These are phyloP conservation scores for Exaiptasia diaphana DNA, from an alignment of 64 coral and sea anemone genomes.

Conservation along the genomic window DNA sequence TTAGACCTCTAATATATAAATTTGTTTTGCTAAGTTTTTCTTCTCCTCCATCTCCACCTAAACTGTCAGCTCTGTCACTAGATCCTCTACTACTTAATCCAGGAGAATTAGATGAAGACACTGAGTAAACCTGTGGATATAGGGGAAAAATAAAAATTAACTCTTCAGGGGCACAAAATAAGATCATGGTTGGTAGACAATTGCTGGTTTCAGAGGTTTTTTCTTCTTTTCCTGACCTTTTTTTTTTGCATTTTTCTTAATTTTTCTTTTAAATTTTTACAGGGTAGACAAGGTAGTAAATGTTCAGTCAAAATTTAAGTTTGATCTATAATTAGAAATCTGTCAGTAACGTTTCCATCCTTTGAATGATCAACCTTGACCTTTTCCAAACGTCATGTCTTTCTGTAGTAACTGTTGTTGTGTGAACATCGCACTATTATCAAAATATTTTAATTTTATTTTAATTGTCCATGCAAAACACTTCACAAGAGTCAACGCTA, in stretches of 20 bases:
- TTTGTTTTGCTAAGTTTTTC: constrained; percentile 99
- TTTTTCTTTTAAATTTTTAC: not conserved
- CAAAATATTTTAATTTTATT: too few species aligned
- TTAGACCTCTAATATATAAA: constrained; percentile 94
- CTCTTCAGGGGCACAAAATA: not conserved
- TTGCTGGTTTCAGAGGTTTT: too few species aligned
- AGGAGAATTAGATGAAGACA: constrained; percentile 11
- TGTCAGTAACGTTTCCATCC: too few species aligned
- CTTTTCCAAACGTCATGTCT: too few species aligned
- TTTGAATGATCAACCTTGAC: too few species aligned
- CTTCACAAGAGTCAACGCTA: too few species aligned
- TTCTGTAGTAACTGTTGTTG: too few species aligned
- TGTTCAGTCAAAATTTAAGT: too few species aligned
- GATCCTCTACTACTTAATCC: constrained; percentile 23
- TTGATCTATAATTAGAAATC: too few species aligned
- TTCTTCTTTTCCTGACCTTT: not conserved
- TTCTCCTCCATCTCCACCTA: constrained; percentile 7
- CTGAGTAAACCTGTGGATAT: not conserved
- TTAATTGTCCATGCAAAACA: too few species aligned
- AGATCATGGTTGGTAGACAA: too few species aligned
- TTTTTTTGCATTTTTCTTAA: not conserved
- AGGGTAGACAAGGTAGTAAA: not conserved
- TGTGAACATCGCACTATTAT: too few species aligned
- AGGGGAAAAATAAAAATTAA: not conserved
- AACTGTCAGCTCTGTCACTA: constrained; percentile 23